Conservation (phyloP, 2,797 vertebrate genomes). For the Sebastes alutus region DNA sequence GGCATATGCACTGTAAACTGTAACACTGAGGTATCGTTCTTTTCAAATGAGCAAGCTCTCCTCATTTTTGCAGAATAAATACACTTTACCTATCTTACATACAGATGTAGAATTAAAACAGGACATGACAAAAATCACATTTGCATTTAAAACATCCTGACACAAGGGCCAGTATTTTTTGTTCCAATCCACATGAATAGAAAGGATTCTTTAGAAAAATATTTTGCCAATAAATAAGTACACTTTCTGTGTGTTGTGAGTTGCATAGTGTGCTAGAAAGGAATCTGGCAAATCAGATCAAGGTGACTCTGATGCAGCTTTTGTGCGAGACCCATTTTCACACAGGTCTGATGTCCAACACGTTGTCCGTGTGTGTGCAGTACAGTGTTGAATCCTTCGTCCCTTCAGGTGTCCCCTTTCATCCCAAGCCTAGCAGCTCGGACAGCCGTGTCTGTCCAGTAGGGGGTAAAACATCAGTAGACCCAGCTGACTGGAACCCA, state of each 20-base stretch:
- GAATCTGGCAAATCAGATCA: constrained; percentile 78
- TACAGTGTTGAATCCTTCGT: constrained; percentile 34
- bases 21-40: constrained; percentile 75
- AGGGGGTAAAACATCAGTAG: constrained; percentile 81
- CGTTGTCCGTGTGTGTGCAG: constrained; percentile 39
- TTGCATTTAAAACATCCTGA: constrained; percentile 52
- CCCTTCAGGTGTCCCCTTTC: constrained; percentile 26
- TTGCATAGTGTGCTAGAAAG: constrained; percentile 84
- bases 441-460: constrained; percentile 19
- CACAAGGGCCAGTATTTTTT: constrained; percentile 17
- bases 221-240: constrained; percentile 93
- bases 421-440: constrained; percentile 35
- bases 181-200: constrained; percentile 81
- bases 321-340: constrained; percentile 68
- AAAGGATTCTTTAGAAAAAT: constrained; percentile 87
- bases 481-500: constrained; percentile 99
- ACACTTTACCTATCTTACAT: constrained; percentile 50
- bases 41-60: constrained; percentile 65
- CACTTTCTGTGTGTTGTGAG: constrained; percentile 86
- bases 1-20: constrained; percentile 72
- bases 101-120: constrained; percentile 50
- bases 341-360: constrained; percentile 53
- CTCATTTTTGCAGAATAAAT: constrained; percentile 74
- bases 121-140: constrained; percentile 36
- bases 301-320: constrained; percentile 66